Conservation (phyloP, 1,140 invertebrate species). For the Acromyrmex heyeri region DNA sequence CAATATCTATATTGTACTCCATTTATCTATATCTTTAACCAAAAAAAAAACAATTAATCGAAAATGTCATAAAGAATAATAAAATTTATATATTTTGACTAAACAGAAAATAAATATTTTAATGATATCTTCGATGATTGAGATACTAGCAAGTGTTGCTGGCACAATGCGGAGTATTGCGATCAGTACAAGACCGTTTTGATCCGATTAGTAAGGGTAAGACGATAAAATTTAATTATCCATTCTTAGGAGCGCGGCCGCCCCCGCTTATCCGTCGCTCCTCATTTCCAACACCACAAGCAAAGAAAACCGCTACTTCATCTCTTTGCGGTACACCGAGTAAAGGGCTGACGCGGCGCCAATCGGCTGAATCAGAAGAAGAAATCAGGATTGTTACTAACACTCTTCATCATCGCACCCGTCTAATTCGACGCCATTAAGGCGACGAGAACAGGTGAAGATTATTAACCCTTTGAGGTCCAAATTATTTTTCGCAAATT, state of each 20-base stretch:
- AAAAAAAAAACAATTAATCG: not conserved
- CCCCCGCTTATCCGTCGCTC: slow-evolving; percentile 80
- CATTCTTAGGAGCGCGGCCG: slow-evolving; percentile 73
- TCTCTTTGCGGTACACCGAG: slow-evolving; percentile 68
- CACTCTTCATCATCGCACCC: slow-evolving; percentile 76
- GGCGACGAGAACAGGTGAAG: slow-evolving; percentile 40
- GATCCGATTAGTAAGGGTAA: not conserved
- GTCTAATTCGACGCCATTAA: slow-evolving; percentile 80
- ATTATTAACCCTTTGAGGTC: not conserved
- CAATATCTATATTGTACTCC: not conserved
- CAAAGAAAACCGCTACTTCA: slow-evolving; percentile 59
- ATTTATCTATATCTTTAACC: not conserved
- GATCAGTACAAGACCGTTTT: not conserved
- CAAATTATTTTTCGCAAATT: not conserved
- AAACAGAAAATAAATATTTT: not conserved
- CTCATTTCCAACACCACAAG: slow-evolving; percentile 79
- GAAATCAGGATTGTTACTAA: slow-evolving; percentile 65
- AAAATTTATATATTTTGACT: not conserved
- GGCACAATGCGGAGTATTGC: not conserved
- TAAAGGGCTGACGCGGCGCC: slow-evolving; percentile 68
- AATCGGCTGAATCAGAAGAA: slow-evolving; percentile 74
- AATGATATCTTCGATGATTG: not conserved
- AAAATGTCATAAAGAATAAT: not conserved
- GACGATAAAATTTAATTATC: slow-evolving; percentile 22
- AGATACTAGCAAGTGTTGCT: not conserved